Evolutionary conservation across 2,888 invertebrate species (phyloP).

Genomic region (Trichogramma dendrolimi): DNA sequence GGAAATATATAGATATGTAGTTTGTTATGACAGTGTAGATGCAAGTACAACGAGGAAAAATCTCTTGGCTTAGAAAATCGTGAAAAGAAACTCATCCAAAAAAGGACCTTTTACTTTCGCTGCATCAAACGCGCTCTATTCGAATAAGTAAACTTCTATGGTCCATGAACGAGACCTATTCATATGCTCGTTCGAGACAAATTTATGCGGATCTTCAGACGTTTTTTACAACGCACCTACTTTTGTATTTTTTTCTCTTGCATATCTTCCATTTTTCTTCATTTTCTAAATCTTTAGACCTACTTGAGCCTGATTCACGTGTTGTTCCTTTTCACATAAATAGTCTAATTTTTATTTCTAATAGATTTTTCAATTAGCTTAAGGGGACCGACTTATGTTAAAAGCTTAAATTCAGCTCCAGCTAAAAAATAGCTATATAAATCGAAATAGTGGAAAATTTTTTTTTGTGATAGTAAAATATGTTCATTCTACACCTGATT

Average conservation of each 20-base stretch:
- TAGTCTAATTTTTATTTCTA: no score
- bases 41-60: conserved; percentile 13
- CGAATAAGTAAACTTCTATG: conserved; percentile 40
- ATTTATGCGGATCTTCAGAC: not conserved
- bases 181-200: not conserved
- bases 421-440: no score
- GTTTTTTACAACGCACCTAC: not conserved
- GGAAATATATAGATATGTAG: conserved; percentile 11
- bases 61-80: conserved; percentile 25
- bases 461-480: no score
- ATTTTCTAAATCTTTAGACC: not conserved
- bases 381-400: no score
- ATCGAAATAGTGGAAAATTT: no score
- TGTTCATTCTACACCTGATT: no score
- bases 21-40: conserved; percentile 1
- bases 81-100: conserved; percentile 16
- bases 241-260: not conserved
- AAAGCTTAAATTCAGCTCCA: no score
- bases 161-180: conserved; percentile 1
- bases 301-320: no score
- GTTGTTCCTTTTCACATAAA: no score
- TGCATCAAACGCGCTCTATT: conserved; percentile 33
- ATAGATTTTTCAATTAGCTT: no score
- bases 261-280: not conserved
- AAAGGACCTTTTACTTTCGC: not conserved